Conservation (phyloP, 2,888 invertebrate genomes). For the Muschampia plurimacula region DNA sequence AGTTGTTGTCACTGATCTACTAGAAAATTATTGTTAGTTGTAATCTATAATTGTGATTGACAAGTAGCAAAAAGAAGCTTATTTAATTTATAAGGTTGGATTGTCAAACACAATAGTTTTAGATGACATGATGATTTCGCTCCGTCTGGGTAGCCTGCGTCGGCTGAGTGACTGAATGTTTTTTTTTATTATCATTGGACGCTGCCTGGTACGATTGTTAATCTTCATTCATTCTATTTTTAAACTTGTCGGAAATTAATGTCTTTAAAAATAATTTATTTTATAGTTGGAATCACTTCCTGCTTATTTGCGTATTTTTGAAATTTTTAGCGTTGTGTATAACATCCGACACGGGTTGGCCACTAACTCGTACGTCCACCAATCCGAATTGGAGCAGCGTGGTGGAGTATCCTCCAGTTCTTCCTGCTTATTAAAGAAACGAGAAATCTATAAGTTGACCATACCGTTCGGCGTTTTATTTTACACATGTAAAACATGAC, state of each 20-base stretch:
- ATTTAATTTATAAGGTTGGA: constrained; percentile 2
- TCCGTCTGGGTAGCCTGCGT: background rate
- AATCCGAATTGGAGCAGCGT: too few species aligned
- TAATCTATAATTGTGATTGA: constrained; percentile 1
- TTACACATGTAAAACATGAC: too few species aligned
- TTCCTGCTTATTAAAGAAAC: too few species aligned
- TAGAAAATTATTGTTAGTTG: background rate
- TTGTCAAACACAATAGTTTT: constrained; percentile 2
- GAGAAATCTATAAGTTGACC: too few species aligned
- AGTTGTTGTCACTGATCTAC: background rate
- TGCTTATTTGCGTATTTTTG: background rate
- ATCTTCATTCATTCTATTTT: constrained; percentile 1
- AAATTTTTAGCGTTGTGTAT: too few species aligned
- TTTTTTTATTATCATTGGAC: background rate
- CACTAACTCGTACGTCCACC: too few species aligned
- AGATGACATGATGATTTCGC: background rate
- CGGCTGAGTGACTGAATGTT: background rate
- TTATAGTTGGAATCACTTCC: background rate
- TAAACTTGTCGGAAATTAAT: background rate
- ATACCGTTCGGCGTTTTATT: too few species aligned
- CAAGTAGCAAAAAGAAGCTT: background rate
- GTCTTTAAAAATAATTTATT: background rate
- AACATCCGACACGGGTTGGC: too few species aligned
- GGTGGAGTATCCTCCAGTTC: too few species aligned
- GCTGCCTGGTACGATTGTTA: background rate